These are phyloP conservation scores for Drosophila monieri DNA, from an alignment of 2,888 invertebrate genomes.

Conservation along the genomic window DNA sequence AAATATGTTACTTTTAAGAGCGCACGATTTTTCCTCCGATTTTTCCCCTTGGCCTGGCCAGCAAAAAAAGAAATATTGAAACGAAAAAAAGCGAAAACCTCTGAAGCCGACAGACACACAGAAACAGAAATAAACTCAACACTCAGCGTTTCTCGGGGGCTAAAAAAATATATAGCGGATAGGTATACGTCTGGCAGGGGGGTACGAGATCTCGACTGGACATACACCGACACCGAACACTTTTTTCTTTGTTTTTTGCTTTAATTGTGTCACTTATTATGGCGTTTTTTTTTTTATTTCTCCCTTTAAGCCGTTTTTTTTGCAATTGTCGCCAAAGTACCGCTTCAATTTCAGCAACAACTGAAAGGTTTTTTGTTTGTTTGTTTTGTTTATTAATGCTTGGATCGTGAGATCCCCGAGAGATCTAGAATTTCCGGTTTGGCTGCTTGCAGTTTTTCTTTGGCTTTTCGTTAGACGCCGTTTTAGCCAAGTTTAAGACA, in stretches of 20 bases:
- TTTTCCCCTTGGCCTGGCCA: constrained; percentile 27
- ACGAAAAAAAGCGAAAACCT: constrained; percentile 36
- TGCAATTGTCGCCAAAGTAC: constrained; percentile 31
- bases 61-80: constrained; percentile 15
- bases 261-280: constrained; percentile 46
- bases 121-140: constrained; percentile 73
- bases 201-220: constrained; percentile 39
- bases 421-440: constrained; percentile 79
- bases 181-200: constrained; percentile 1
- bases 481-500: constrained; percentile 26
- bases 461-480: constrained; percentile 7
- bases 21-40: constrained; percentile 59
- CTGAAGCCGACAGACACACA: constrained; percentile 39
- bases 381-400: constrained; percentile 41
- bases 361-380: constrained; percentile 29
- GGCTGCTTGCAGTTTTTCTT: constrained; percentile 35
- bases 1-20: constrained; percentile 67
- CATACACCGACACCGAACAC: constrained; percentile 25
- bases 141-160: constrained; percentile 59
- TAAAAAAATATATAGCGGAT: constrained; percentile 13
- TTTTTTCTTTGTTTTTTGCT: constrained; percentile 19
- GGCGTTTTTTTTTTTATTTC: constrained; percentile 13
- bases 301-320: constrained; percentile 28
- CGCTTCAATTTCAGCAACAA: constrained; percentile 36
- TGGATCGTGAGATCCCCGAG: constrained; percentile 50